Percentiles rank a stretch among this genome's conserved stretches.
Evolutionary conservation across 2,888 invertebrate genomes (phyloP).

Genomic region (Furcula furcula): DNA sequence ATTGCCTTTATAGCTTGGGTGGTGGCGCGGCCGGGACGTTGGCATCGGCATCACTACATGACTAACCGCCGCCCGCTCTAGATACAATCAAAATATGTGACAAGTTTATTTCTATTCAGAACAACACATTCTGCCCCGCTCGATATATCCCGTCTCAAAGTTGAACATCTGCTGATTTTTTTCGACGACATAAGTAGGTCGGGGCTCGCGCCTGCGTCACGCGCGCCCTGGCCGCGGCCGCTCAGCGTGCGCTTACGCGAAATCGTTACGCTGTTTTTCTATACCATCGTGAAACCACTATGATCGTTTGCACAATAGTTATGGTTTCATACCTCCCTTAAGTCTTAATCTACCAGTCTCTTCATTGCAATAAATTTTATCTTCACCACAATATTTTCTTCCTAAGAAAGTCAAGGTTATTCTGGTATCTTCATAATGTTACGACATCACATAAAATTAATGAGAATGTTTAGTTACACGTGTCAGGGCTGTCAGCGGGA

Average conservation of each 20-base stretch:
- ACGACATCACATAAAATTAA: not conserved
- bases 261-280: constrained; percentile 56
- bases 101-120: constrained; percentile 81
- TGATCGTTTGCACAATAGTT: constrained; percentile 6
- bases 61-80: constrained; percentile 80
- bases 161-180: constrained; percentile 79
- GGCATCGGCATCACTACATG: constrained; percentile 75
- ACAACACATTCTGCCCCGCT: constrained; percentile 74
- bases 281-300: constrained; percentile 45
- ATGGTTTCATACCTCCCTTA: not conserved
- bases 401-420: not conserved
- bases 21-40: constrained; percentile 70
- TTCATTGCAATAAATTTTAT: not conserved
- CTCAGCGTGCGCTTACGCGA: constrained; percentile 58
- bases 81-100: constrained; percentile 82
- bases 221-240: constrained; percentile 48
- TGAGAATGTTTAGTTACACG: not conserved
- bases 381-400: too few species aligned
- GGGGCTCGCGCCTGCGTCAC: constrained; percentile 78
- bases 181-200: constrained; percentile 80
- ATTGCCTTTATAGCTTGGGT: constrained; percentile 76
- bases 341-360: not conserved
- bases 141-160: constrained; percentile 73
- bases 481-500: constrained; percentile 1
- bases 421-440: not conserved